These are phyloP conservation scores for Nasonia vitripennis DNA, from an alignment of 1,140 invertebrate genomes.

Conservation along the genomic window DNA sequence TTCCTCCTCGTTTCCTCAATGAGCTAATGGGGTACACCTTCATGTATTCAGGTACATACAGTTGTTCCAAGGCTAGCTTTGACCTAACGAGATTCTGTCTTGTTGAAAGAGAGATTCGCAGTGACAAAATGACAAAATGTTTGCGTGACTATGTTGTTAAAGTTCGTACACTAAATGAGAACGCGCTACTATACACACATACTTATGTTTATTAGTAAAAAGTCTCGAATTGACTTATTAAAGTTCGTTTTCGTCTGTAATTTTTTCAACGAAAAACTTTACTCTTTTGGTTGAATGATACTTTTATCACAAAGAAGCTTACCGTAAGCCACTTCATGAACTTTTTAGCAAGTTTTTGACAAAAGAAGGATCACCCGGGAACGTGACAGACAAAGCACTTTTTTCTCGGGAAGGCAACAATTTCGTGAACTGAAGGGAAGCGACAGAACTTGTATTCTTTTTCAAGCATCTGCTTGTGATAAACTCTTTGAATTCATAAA, in stretches of 20 bases:
- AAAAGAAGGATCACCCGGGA: slow-evolving; percentile 29
- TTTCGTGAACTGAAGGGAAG: neutral
- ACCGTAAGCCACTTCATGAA: slow-evolving; percentile 48
- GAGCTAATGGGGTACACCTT: neutral
- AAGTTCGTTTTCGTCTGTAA: neutral
- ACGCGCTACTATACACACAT: neutral
- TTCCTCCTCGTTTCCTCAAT: neutral
- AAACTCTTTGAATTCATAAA: slow-evolving; percentile 43
- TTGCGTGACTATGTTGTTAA: neutral
- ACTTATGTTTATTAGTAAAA: neutral
- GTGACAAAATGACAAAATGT: neutral
- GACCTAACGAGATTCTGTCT: neutral
- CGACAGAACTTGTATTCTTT: slow-evolving; percentile 34
- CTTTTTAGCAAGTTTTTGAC: slow-evolving; percentile 24
- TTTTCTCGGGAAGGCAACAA: slow-evolving; percentile 3
- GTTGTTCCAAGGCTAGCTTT: neutral
- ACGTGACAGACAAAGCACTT: slow-evolving; percentile 31
- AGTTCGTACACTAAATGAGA: neutral
- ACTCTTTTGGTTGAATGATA: slow-evolving; percentile 14
- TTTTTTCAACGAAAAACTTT: neutral
- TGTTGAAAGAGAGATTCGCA: neutral
- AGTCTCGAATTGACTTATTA: neutral
- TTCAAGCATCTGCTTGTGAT: slow-evolving; percentile 25
- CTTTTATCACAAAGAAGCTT: slow-evolving; percentile 41
- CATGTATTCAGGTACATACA: neutral